Evolutionary conservation across 2,888 invertebrate genomes (phyloP).

Genomic region (Apodemia duryi): DNA sequence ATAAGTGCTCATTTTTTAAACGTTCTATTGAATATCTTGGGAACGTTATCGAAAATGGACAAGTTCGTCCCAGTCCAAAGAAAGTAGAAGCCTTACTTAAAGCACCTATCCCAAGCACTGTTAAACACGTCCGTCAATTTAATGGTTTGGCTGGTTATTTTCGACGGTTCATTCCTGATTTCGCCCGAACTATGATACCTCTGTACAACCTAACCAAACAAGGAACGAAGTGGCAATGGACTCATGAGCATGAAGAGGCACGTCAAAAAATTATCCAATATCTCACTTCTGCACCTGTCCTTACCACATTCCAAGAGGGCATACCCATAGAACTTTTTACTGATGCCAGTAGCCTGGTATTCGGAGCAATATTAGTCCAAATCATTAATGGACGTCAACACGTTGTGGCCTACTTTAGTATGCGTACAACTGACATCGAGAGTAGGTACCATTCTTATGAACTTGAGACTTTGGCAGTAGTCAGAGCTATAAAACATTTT

Average conservation of each 20-base stretch:
- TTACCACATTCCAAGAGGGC: conserved; percentile 18
- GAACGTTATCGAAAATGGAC: conserved; percentile 25
- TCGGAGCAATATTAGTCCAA: conserved; percentile 27
- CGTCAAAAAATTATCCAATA: too few species aligned
- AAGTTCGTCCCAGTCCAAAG: conserved; percentile 22
- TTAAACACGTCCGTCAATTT: conserved; percentile 34
- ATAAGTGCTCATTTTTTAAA: conserved; percentile 34
- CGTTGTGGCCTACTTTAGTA: conserved; percentile 18
- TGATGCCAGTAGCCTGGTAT: conserved; percentile 29
- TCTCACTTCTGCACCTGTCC: conserved; percentile 6
- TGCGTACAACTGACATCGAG: conserved; percentile 21
- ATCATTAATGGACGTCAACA: conserved; percentile 7
- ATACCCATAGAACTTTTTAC: conserved; percentile 24
- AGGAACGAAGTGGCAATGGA: conserved; percentile 23
- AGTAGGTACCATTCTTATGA: too few species aligned
- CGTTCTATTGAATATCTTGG: conserved; percentile 33
- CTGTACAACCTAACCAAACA: conserved; percentile 25
- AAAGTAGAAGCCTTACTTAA: conserved; percentile 35
- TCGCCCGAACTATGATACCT: conserved; percentile 24
- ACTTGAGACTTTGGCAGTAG: conserved; percentile 25
- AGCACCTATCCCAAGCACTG: conserved; percentile 33
- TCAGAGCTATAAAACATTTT: conserved; percentile 36
- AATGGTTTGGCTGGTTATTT: conserved; percentile 30
- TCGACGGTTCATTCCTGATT: conserved; percentile 27
- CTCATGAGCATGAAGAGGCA: conserved; percentile 15